Percentiles rank a stretch among this genome's conserved stretches.
Conservation (phyloP, 1,140 invertebrate species). For the Brachionus asplanchnoidis region DNA sequence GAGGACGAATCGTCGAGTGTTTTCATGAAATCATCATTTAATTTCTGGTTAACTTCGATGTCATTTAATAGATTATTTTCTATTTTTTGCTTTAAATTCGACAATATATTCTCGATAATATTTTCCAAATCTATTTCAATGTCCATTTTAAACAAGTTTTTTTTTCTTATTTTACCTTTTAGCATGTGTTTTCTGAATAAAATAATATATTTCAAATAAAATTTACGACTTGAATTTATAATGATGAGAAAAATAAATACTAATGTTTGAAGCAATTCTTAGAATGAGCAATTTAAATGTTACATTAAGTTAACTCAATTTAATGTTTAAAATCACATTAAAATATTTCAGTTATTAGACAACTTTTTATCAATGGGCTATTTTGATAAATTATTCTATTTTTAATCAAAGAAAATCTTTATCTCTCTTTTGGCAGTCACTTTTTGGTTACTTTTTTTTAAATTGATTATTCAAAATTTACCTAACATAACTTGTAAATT, state of each 20-base stretch:
- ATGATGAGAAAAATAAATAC: background rate
- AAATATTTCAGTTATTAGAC: too few relatives aligned
- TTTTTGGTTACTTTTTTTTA: too few relatives aligned
- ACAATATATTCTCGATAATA: background rate
- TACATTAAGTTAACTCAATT: background rate
- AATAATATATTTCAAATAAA: background rate
- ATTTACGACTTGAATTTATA: background rate
- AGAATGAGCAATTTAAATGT: background rate
- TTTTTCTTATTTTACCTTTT: background rate
- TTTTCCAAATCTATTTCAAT: background rate
- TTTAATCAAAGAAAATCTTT: too few relatives aligned
- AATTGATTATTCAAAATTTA: too few relatives aligned
- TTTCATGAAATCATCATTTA: background rate
- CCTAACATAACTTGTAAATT: too few relatives aligned
- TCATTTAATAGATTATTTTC: background rate
- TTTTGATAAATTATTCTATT: too few relatives aligned
- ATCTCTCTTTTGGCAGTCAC: too few relatives aligned
- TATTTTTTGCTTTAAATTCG: constrained; percentile 18
- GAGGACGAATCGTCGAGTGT: background rate
- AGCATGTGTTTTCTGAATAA: background rate
- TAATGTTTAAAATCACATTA: background rate
- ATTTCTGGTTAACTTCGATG: background rate
- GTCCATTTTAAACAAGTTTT: background rate
- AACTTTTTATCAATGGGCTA: too few relatives aligned
- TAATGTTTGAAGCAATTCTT: background rate